Conservation (phyloP, 2,888 invertebrate genomes). For the Hoplodrina ambigua region DNA sequence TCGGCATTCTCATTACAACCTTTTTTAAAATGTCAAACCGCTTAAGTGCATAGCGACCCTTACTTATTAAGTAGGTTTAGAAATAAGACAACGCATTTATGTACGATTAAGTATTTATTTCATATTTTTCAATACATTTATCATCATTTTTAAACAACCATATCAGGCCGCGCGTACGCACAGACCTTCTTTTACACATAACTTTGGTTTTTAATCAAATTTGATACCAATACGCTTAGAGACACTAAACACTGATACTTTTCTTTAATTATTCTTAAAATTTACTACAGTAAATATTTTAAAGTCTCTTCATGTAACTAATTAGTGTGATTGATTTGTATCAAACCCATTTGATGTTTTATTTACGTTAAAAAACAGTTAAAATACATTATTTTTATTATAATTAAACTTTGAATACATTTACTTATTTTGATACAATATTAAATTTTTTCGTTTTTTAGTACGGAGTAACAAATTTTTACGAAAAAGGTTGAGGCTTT, state of each 20-base stretch:
- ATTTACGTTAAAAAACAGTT: slow-evolving; percentile 78
- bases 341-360: slow-evolving; percentile 68
- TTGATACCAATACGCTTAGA: slow-evolving; percentile 69
- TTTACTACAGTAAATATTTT: slow-evolving; percentile 79
- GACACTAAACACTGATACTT: slow-evolving; percentile 76
- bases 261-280: slow-evolving; percentile 76
- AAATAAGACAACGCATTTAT: slow-evolving; percentile 35
- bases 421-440: slow-evolving; percentile 77
- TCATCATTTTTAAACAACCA: slow-evolving; percentile 78
- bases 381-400: slow-evolving; percentile 75
- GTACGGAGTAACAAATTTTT: slow-evolving; percentile 80
- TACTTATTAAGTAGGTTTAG: background rate
- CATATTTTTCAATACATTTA: slow-evolving; percentile 81
- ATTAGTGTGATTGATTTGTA: slow-evolving; percentile 66
- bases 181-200: slow-evolving; percentile 64
- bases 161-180: slow-evolving; percentile 63
- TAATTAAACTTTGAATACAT: slow-evolving; percentile 83
- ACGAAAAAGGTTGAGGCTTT: slow-evolving; percentile 66
- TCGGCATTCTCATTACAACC: too few relatives aligned
- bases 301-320: slow-evolving; percentile 81
- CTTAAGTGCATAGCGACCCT: too few relatives aligned
- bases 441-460: slow-evolving; percentile 62
- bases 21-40: too few relatives aligned
- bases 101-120: slow-evolving; percentile 83
- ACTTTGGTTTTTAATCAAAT: slow-evolving; percentile 72